Evolutionary conservation across 92 coral and sea anemone species (phyloP).

Genomic region (Porites evermanni): DNA sequence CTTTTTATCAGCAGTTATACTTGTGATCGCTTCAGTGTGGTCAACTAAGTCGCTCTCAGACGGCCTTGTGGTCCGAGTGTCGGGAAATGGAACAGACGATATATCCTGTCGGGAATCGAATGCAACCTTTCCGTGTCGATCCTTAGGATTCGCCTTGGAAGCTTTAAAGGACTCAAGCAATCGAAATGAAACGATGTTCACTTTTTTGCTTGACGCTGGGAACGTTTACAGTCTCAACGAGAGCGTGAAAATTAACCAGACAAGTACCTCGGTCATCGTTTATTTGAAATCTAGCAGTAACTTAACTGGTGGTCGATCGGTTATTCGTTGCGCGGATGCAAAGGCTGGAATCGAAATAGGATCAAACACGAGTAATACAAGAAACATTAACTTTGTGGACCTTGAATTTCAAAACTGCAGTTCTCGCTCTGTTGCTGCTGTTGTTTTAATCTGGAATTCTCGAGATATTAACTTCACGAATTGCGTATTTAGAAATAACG

Average conservation of each 20-base stretch:
- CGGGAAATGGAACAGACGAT: constrained; percentile 65
- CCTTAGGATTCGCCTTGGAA: constrained; percentile 68
- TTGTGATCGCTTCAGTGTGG: not conserved
- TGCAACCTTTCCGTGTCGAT: constrained; percentile 53
- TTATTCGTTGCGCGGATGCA: not conserved
- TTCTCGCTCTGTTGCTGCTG: constrained; percentile 55
- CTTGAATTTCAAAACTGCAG: constrained; percentile 78
- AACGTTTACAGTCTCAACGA: constrained; percentile 32
- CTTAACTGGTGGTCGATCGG: not conserved
- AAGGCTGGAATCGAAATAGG: constrained; percentile 66
- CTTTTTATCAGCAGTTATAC: not conserved
- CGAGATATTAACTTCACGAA: constrained; percentile 57
- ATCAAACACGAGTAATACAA: constrained; percentile 28
- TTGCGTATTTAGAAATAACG: constrained; percentile 74
- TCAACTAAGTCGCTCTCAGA: not conserved
- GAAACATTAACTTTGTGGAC: constrained; percentile 55
- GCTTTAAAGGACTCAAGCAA: constrained; percentile 15
- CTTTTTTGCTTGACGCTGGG: constrained; percentile 54
- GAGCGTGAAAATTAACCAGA: constrained; percentile 58
- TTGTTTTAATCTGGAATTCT: constrained; percentile 64
- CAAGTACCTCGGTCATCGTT: constrained; percentile 39
- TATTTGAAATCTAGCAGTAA: constrained; percentile 38
- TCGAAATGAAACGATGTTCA: constrained; percentile 55
- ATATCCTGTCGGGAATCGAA: constrained; percentile 52
- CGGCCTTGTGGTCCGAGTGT: constrained; percentile 50